These are phyloP conservation scores for Gymnothorax reevesii DNA, from an alignment of 2,797 vertebrate species.

Conservation along the genomic window DNA sequence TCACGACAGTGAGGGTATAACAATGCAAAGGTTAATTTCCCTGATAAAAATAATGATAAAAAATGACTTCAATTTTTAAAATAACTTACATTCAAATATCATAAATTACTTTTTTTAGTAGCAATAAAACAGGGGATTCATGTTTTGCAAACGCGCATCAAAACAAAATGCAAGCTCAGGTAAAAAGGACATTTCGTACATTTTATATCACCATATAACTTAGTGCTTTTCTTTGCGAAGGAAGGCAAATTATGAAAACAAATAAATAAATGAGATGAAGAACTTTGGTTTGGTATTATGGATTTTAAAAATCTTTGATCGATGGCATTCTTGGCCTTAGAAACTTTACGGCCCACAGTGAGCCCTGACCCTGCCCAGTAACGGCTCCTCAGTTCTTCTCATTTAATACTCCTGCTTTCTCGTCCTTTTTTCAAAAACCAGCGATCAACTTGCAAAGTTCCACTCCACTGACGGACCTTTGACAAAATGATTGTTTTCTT, in stretches of 20 bases:
- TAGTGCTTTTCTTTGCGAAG: neutral
- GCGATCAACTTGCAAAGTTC: neutral
- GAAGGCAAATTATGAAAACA: neutral
- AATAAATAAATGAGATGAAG: neutral
- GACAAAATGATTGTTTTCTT: neutral
- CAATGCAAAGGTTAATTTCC: too few relatives aligned
- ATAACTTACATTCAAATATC: neutral
- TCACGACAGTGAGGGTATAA: too few relatives aligned
- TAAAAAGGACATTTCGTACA: neutral
- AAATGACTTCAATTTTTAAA: too few relatives aligned
- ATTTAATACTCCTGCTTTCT: neutral
- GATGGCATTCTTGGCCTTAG: neutral
- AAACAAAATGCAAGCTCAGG: neutral
- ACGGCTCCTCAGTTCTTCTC: neutral
- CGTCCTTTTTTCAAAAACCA: neutral
- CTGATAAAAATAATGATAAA: too few relatives aligned
- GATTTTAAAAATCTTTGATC: neutral
- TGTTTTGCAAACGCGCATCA: neutral
- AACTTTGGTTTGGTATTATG: neutral
- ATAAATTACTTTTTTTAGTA: neutral
- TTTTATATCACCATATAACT: neutral
- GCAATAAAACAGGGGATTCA: neutral
- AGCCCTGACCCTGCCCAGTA: neutral
- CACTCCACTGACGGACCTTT: neutral
- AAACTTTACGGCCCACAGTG: neutral